Base-by-base conservation (phyloP, 2,113 vertebrate species). In the Miniopterus natalensis region DNA sequence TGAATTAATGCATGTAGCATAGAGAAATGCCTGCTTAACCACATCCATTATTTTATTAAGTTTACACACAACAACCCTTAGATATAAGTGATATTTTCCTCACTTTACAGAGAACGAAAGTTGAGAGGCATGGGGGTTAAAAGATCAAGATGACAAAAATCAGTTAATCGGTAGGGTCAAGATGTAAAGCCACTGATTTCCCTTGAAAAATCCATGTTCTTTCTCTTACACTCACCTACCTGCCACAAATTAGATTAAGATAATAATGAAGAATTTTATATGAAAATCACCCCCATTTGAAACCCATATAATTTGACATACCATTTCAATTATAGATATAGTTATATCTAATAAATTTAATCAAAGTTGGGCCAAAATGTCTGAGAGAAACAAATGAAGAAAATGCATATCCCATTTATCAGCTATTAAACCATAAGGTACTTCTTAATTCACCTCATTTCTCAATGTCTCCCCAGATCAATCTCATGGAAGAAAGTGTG, bases 281-380 rank as follows among this genome's bases (percentile, higher is more conserved):
- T 23, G 21, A 90, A 90, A 94, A 57, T 73, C 40, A 75, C 75
- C 49, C 81, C 57, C 61, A 65, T 65, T 94, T 84, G 68, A 92
- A 51, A 73, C 5, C 36, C 12, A 27, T 86, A 47, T 71, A 91
- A 83, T 84, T 63, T 77, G 42, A 12, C 61, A 83, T 55, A 42
- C 8, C 45, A 88, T 70, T 81, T 18, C 29, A 97, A 79, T 90
- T 84, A 94, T 65, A 78, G 6, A 75, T 70, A 88, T n/a, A 79
- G 42, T 85, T 89, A 93, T 74, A n/a, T 36, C 71, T 90, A 83
- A 94, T 55, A 84, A 51, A 95, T 71, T 79, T 81, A 78, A 86
- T 57, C 70, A 71, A 59, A 90, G 8, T 42, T 7, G 18, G 63
- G 12, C 59, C 77, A 90, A 88, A 74, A 42, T 47, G 27, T 71